These are phyloP conservation scores for Clarias macrocephalus DNA, from an alignment of 2,113 vertebrate genomes.

Conservation along the genomic window DNA sequence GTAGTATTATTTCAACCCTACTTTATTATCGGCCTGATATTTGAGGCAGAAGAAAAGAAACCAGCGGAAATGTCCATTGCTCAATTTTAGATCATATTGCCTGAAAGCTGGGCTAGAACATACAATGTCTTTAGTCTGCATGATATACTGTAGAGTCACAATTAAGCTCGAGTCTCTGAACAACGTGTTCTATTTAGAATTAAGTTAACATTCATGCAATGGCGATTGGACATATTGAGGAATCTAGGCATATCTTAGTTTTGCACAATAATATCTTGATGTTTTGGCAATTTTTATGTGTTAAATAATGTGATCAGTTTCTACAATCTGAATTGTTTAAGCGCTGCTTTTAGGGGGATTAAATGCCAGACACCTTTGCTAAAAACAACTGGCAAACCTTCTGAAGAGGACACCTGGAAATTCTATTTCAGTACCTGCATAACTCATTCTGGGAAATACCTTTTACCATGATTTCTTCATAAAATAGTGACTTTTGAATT, in stretches of 20 bases:
- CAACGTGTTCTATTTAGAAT: background rate
- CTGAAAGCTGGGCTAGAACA: background rate
- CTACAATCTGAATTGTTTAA: background rate
- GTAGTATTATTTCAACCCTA: background rate
- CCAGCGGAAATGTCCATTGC: background rate
- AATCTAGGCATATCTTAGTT: background rate
- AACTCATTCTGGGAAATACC: background rate
- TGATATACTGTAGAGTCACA: background rate
- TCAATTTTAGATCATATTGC: background rate
- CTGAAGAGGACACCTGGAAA: background rate
- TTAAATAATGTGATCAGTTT: background rate
- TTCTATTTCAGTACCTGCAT: background rate
- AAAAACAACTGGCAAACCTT: background rate
- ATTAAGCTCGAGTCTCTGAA: background rate
- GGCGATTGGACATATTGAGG: background rate
- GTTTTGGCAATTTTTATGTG: background rate
- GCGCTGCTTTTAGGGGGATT: background rate
- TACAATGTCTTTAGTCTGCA: background rate
- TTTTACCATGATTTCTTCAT: background rate
- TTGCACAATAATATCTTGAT: background rate
- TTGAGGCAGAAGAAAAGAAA: conserved; percentile 14
- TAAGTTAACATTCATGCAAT: background rate
- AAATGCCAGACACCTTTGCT: background rate
- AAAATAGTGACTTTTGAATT: background rate
- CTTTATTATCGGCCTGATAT: background rate